Base-by-base conservation (phyloP, 2,888 invertebrate species). In the Pandemis corylana region DNA sequence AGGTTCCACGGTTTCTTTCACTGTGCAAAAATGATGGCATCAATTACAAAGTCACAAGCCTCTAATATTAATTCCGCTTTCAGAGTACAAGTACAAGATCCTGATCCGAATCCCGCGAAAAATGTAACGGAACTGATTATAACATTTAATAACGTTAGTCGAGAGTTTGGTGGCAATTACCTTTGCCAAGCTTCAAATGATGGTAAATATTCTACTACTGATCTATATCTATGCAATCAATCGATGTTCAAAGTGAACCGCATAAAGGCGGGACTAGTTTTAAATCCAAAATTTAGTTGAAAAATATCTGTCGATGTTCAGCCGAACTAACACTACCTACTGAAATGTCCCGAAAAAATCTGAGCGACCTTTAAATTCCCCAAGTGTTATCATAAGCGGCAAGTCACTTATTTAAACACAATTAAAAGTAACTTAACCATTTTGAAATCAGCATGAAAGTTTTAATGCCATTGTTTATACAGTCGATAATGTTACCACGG, bases 131-230 rank as follows among this genome's bases (percentile, higher is more conserved):
- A 85, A 74, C 77, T 83, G n/a, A 85, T 87, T 72, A 82, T 84
- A 13, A 79, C 83, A 6, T 82, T 88, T 15, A 76, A 85, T 0
- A 81, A 78, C 76, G 82, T 89, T 0, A 80, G 81, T 44, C 84
- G 85, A 78, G 76, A 78, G 2, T 80, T 85, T 7, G 87, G 85
- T 76, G 93, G 93, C 44, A 74, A 81, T 62, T 93, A 90, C 66
- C 72, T 82, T 15, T 94, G 94, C 76, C 90, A 89, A 68, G 92
- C 92, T 2, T 85, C 78, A 9, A 93, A 93, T 80, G 84, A 84
- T 75, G 91, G 94, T 92, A 84, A 83, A 68, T 71, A 15, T 42
- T 5, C 0, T 59, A 66, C 56, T 36, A 44, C 71, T 61, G 41
- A 36, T n/a, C n/a, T 28, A 49, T 56, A 44, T 36, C 28, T 36